Evolutionary conservation across 1,140 invertebrate genomes (phyloP), one percentile per base, ranked within the genome.

Genomic region (Brachystomella parvula): DNA sequence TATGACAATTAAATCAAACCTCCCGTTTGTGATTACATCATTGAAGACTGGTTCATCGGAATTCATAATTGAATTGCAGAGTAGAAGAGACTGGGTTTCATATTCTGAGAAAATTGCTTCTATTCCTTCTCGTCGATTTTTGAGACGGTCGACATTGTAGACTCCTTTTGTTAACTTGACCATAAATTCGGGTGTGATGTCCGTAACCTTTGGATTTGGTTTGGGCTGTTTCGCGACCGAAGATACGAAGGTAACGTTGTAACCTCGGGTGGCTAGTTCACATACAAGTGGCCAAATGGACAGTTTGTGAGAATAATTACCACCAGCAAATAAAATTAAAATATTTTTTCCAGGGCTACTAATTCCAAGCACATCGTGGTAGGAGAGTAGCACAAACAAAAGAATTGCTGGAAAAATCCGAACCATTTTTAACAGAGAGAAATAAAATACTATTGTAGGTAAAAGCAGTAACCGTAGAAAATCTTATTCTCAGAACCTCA

Each of bases 291-390:
- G 66, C 66, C 66, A 67, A 33, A 63, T 32, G 6, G 53, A 12
- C 3, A 33, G 53, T 57, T 67, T 67, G 29, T 63, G 60, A 57
- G 59, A 63, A 3, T 56, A 47, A 44, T 58, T 67, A 24, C 66
- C 66, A 62, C 66, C 66, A 62, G 32, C 19, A 63, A 67, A 67
- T 35, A 63, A 63, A 63, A 63, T 63, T 47, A 67, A 32, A 9
- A 67, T 67, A 19, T 59, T 63, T 19, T 26, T 61, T 1, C 58
- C 33, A 26, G 6, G 24, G 57, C 32, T 30, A 28, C 26, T 6
- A 44, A 26, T 9, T 47, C 33, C 32, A 59, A 57, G 1, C 31
- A 3, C 17, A 15, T 3, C 15, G 15, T 6, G 2, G 6, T 28
- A 19, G 47, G 2, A 3, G 9, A 47, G 32, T 19, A 61, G 33